Percentiles rank a stretch among this genome's conserved stretches.
phyloP scores from a whole-genome alignment of 2,888 invertebrate genomes.

The Sesia apiformis region DNA sequence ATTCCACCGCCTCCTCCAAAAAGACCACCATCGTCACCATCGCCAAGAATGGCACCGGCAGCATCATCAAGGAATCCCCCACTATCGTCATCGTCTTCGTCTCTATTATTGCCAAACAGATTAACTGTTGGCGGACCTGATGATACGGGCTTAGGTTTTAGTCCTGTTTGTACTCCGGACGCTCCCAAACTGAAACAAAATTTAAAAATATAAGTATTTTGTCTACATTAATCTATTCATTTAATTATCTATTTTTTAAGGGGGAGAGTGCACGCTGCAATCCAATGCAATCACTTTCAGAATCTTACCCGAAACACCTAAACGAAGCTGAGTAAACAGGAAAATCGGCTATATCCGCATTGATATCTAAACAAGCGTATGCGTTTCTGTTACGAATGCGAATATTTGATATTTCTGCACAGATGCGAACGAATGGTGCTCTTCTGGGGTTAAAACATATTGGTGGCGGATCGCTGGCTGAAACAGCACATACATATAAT shows the following conservation, averaged over 20 bases:
- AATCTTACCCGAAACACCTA: constrained; percentile 60
- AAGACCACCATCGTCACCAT: constrained; percentile 14
- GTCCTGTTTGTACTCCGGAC: constrained; percentile 57
- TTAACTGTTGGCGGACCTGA: constrained; percentile 53
- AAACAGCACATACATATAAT: constrained; percentile 20
- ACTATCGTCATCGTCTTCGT: constrained; percentile 22
- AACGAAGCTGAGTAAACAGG: constrained; percentile 73
- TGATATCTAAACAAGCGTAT: constrained; percentile 84
- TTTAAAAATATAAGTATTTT: not conserved
- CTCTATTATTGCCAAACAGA: constrained; percentile 44
- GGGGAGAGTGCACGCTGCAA: not conserved
- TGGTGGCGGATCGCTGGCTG: constrained; percentile 84
- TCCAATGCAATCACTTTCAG: not conserved
- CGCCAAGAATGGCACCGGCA: constrained; percentile 26
- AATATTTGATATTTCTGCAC: constrained; percentile 85
- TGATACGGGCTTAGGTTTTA: constrained; percentile 57
- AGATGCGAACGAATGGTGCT: constrained; percentile 79
- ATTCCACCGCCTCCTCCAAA: constrained; percentile 13
- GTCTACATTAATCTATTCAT: not conserved
- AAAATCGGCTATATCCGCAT: constrained; percentile 77
- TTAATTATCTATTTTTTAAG: not conserved
- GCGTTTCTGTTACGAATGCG: constrained; percentile 85
- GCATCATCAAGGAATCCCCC: constrained; percentile 40
- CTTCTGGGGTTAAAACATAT: constrained; percentile 82
- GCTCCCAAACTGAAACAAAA: constrained; percentile 45